phyloP scores from a whole-genome alignment of 2,888 invertebrate genomes.

The Pammene fasciana region DNA sequence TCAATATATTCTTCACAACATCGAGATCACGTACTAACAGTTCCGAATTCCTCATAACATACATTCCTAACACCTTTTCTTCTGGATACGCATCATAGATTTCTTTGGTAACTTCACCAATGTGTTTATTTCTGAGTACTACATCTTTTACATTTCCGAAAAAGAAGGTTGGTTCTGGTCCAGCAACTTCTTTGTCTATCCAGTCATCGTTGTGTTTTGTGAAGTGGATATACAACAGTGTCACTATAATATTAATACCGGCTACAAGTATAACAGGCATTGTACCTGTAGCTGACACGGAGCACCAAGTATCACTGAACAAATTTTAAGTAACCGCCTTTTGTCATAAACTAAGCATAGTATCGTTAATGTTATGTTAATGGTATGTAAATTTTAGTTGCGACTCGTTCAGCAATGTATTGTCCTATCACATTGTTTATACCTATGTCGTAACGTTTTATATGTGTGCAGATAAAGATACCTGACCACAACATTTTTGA shows the following conservation, averaged over 20 bases:
- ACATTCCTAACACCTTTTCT: conserved; percentile 41
- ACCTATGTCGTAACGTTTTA: not conserved
- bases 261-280: conserved; percentile 3
- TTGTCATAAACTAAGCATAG: not conserved
- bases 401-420: not conserved
- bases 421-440: not conserved
- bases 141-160: conserved; percentile 43
- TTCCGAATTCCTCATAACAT: conserved; percentile 32
- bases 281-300: not conserved
- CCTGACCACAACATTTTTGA: too few species aligned
- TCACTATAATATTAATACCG: not conserved
- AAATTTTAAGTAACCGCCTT: not conserved
- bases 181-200: conserved; percentile 43
- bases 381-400: conserved; percentile 7
- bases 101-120: conserved; percentile 26
- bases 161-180: conserved; percentile 43
- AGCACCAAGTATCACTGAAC: conserved; percentile 9
- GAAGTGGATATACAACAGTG: not conserved
- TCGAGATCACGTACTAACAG: conserved; percentile 43
- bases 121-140: conserved; percentile 27
- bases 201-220: conserved; percentile 41
- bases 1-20: conserved; percentile 42
- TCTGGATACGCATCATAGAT: conserved; percentile 43
- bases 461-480: too few species aligned
- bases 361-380: conserved; percentile 9